Percentiles rank a stretch among this genome's conserved stretches.
Evolutionary conservation across 1,140 invertebrate genomes (phyloP).

Genomic region (Rhyzopertha dominica): DNA sequence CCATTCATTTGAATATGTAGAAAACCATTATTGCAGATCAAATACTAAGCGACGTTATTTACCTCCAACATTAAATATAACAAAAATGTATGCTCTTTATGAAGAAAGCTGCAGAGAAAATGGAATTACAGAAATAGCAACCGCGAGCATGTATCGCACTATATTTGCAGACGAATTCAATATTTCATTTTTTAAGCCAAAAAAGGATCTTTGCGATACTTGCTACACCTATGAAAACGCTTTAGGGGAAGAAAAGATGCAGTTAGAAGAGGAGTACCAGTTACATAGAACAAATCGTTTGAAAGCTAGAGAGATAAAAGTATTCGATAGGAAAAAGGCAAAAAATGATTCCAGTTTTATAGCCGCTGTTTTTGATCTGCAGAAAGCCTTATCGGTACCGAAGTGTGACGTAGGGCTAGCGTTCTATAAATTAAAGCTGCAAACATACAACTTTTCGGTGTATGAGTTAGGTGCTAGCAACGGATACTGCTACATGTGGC

Average conservation of each 20-base stretch:
- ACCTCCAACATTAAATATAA: too few relatives aligned
- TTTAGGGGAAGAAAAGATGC: constrained; percentile 2
- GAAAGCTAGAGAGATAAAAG: constrained; percentile 11
- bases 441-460: constrained; percentile 31
- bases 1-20: too few relatives aligned
- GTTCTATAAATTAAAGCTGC: constrained; percentile 21
- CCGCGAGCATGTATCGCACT: constrained; percentile 6
- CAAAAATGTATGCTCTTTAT: too few relatives aligned
- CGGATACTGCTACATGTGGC: constrained; percentile 32
- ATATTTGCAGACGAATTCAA: constrained; percentile 13
- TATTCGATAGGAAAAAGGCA: constrained; percentile 5
- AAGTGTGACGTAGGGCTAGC: constrained; percentile 12
- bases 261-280: neutral
- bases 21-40: too few relatives aligned
- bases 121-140: constrained; percentile 6
- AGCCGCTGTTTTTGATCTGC: constrained; percentile 11
- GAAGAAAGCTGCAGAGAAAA: constrained; percentile 8
- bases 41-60: too few relatives aligned
- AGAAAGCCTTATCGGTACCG: constrained; percentile 5
- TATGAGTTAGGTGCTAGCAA: constrained; percentile 26
- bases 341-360: constrained; percentile 1
- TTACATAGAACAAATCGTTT: constrained; percentile 2
- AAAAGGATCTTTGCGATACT: constrained; percentile 14
- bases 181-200: constrained; percentile 13
- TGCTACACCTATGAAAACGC: constrained; percentile 7